Evolutionary conservation across 2,888 invertebrate species (phyloP).

Genomic region (Tholera decimalis): DNA sequence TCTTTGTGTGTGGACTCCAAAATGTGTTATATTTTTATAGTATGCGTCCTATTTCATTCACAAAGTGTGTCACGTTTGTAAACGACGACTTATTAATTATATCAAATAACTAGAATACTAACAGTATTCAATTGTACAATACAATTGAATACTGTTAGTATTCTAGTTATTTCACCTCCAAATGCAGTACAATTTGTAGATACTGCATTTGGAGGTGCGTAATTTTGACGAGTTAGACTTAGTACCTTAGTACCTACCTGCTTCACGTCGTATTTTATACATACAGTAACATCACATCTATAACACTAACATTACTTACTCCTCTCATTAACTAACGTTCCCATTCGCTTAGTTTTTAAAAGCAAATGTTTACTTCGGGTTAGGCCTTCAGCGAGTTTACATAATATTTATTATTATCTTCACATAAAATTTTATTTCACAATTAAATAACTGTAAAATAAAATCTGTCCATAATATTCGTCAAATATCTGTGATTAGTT

Average conservation of each 20-base stretch:
- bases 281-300: conserved; percentile 15
- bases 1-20: too few species aligned
- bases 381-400: conserved; percentile 56
- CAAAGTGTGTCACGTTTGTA: too few species aligned
- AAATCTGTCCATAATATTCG: neutral
- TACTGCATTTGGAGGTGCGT: conserved; percentile 1
- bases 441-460: conserved; percentile 11
- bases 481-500: conserved; percentile 35
- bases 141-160: too few species aligned
- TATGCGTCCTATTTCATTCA: too few species aligned
- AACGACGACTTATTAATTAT: too few species aligned
- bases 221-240: neutral
- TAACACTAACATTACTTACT: conserved; percentile 20
- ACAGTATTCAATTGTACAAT: too few species aligned
- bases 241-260: neutral
- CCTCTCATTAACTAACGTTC: neutral
- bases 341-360: conserved; percentile 1
- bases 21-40: too few species aligned
- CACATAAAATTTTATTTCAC: conserved; percentile 13
- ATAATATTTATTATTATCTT: conserved; percentile 21
- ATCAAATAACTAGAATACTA: too few species aligned
- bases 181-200: too few species aligned
- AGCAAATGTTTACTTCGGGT: conserved; percentile 21
- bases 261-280: neutral
- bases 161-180: too few species aligned